Conservation (phyloP, 2,888 invertebrate species). For the Drosophila atripex region DNA sequence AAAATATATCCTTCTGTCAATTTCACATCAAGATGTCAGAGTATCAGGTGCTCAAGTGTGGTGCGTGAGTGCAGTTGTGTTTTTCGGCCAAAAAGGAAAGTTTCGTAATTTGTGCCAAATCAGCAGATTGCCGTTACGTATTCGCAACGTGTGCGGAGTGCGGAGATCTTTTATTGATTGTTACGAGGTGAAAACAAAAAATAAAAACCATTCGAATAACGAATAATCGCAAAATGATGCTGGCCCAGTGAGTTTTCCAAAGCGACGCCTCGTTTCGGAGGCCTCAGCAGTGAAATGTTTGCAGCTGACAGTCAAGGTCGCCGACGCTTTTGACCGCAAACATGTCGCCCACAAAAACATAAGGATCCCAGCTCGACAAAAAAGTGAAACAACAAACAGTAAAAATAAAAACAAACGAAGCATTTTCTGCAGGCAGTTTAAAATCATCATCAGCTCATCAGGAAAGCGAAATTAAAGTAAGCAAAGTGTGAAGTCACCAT, state of each 20-base stretch:
- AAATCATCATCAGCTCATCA: conserved; percentile 44
- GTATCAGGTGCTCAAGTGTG: conserved; percentile 12
- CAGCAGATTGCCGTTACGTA: conserved; percentile 58
- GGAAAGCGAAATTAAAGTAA: conserved; percentile 61
- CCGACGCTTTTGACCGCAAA: conserved; percentile 48
- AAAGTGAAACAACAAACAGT: conserved; percentile 9
- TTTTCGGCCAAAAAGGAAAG: conserved; percentile 1
- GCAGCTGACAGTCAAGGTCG: conserved; percentile 64
- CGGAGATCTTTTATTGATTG: conserved; percentile 66
- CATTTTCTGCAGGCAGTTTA: conserved; percentile 25
- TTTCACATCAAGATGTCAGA: conserved; percentile 7
- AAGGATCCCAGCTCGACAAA: conserved; percentile 30
- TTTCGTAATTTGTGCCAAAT: conserved; percentile 34
- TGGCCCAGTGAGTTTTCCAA: conserved; percentile 31
- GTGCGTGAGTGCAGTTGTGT: conserved; percentile 22
- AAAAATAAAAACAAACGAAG: conserved; percentile 16
- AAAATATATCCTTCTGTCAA: conserved; percentile 1
- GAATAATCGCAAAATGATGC: conserved; percentile 20
- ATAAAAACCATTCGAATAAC: conserved; percentile 21
- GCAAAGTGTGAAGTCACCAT: conserved; percentile 34
- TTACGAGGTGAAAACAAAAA: conserved; percentile 44
- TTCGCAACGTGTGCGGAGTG: conserved; percentile 58
- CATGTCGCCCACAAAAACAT: conserved; percentile 65
- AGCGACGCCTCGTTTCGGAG: conserved; percentile 24
- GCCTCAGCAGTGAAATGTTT: conserved; percentile 43